Evolutionary conservation across 2,113 vertebrate genomes (phyloP), one percentile per base, ranked within the genome.

Genomic region (Todiramphus saurophagus): DNA sequence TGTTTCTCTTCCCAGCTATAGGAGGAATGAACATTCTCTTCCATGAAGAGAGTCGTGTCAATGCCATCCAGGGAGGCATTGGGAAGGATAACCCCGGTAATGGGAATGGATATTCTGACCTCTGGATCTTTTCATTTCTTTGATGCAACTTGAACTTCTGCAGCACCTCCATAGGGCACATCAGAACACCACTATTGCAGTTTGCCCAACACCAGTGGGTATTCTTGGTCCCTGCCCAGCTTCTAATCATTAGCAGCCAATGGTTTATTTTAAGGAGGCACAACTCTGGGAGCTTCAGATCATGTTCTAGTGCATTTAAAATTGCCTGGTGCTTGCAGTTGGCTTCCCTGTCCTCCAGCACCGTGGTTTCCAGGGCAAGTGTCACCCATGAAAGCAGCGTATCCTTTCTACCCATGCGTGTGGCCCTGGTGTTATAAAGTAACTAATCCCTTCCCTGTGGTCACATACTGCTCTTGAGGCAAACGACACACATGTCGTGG

Each of bases 301-400:
- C 74, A 51, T 13, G 14, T 21, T 83, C 91, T 63, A 68, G 64
- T 41, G 78, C 62, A 64, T 85, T 93, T 95, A 64, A 72, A 82
- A 50, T 64, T 51, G 35, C 9, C 35, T 7, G 0, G 58, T 44
- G n/a, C 37, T 76, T 76, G 74, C 53, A 83, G 74, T 9, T 73
- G 39, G 27, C 82, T 79, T 69, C 44, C 35, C 58, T 66, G 44
- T 84, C 66, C 66, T 85, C 62, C 55, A 79, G 18, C 75, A 41
- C 1, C 0, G 33, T 23, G 9, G 39, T 82, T 93, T 89, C 67
- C 55, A 67, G 70, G 31, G 19, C n/a, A 39, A n/a, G 5, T 6
- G 39, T 75, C 79, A 69, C 28, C 28, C 41, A 30, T 3, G 33
- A 67, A 85, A 91, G 59, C n/a, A 46, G 28, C 0, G 0, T 48